These are phyloP conservation scores for Elephas maximus DNA, from an alignment of 2,113 vertebrate species.

Conservation along the genomic window DNA sequence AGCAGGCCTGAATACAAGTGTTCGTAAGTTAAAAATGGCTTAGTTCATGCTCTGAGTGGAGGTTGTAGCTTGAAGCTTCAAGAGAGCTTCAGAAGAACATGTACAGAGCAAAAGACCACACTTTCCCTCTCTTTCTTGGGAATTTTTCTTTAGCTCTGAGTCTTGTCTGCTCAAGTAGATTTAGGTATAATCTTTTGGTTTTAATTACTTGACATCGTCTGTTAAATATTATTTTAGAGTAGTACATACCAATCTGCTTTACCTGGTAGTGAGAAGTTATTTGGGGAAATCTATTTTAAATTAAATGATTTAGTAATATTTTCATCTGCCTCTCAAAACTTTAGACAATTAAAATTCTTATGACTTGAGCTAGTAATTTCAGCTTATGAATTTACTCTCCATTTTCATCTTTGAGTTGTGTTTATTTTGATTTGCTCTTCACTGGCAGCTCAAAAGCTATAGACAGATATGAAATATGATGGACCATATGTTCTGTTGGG, in stretches of 20 bases:
- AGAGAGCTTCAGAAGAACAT: background rate
- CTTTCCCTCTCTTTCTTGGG: background rate
- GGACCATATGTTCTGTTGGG: slow-evolving; percentile 43
- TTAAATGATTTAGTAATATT: background rate
- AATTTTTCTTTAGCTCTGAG: slow-evolving; percentile 49
- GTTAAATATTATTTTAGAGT: background rate
- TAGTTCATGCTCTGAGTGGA: background rate
- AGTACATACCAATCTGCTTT: background rate
- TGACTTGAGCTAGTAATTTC: background rate
- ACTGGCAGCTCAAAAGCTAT: background rate
- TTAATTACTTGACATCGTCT: background rate
- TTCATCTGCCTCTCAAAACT: background rate
- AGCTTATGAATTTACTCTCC: slow-evolving; percentile 21
- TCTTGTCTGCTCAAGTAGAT: slow-evolving; percentile 69
- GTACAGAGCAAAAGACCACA: background rate
- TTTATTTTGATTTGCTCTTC: slow-evolving; percentile 56
- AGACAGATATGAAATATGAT: slow-evolving; percentile 1
- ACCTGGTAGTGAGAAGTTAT: background rate
- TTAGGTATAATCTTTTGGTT: background rate
- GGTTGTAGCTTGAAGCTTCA: background rate
- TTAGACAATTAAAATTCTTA: background rate
- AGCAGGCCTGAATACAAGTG: background rate
- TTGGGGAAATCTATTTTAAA: background rate
- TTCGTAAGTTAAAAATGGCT: background rate
- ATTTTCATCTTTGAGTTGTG: slow-evolving; percentile 60